Conservation (phyloP, 2,888 invertebrate species). For the Monochamus alternatus region DNA sequence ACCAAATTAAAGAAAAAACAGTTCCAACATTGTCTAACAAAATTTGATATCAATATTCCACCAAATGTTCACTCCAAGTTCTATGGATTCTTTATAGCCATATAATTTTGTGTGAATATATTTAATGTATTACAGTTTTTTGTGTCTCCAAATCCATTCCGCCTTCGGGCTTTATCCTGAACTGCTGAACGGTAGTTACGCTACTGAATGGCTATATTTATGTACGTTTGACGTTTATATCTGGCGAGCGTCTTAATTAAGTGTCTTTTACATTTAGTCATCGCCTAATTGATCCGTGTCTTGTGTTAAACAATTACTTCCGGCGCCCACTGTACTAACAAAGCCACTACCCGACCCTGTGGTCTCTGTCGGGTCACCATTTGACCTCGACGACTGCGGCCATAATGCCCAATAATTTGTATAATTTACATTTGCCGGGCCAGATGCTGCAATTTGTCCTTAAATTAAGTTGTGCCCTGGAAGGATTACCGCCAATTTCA, state of each 20-base stretch:
- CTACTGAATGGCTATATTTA: no score
- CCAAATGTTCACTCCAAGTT: no score
- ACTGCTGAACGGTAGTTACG: no score
- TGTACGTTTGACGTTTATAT: background rate
- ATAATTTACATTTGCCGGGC: slow-evolving; percentile 28
- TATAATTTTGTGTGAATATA: no score
- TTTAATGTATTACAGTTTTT: no score
- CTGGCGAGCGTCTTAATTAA: background rate
- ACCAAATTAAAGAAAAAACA: no score
- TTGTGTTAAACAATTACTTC: slow-evolving; percentile 48
- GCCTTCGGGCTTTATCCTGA: no score
- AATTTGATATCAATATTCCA: no score
- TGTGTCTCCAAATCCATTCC: no score
- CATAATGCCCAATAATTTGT: slow-evolving; percentile 36
- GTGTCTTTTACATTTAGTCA: slow-evolving; percentile 34
- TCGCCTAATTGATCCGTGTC: slow-evolving; percentile 37
- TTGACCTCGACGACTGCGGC: slow-evolving; percentile 31
- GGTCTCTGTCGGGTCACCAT: slow-evolving; percentile 30
- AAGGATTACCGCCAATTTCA: slow-evolving; percentile 6
- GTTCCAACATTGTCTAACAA: no score
- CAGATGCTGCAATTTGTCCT: slow-evolving; percentile 32
- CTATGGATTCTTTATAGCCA: no score
- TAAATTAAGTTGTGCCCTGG: slow-evolving; percentile 7
- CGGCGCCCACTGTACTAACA: slow-evolving; percentile 47
- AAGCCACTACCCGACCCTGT: slow-evolving; percentile 37